Evolutionary conservation across 2,797 vertebrate species (phyloP), one percentile per base, ranked within the genome.

Genomic region (Enteromius afrohamiltoni): DNA sequence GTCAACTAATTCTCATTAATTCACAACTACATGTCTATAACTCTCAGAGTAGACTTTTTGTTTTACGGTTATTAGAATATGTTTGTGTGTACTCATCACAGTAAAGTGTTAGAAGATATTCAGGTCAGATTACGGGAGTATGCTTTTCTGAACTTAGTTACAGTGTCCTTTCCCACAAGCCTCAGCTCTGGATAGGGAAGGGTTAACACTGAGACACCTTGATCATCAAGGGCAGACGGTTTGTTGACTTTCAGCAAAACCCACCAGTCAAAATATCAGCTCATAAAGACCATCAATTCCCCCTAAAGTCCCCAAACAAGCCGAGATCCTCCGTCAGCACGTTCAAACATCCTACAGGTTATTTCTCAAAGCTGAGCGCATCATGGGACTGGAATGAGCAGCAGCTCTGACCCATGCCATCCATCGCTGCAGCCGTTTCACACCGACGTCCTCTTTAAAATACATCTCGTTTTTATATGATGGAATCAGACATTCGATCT

Each of bases 331-430:
- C 77, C 45, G 13, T 29, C 58, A 62, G 58, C 58, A 6, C 23
- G 29, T 62, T 62, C 23, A 62, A 26, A 62, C 62, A 82, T 69
- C 86, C 70, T 77, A 87, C 92, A 90, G 86, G 90, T 89, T 88
- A 91, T 92, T 90, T 90, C 85, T 67, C 83, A 83, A 85, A 87
- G 89, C 92, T 88, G 69, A 83, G 86, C 77, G 77, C 87, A 89
- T 91, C 89, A 88, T 76, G 89, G 17, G 73, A 71, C 81, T 87
- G 91, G 91, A 93, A 92, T 91, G 89, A 84, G 84, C 76, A 88
- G 84, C 81, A 82, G 85, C 60, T 55, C 82, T 58, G 87, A 83
- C 58, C 51, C 87, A 77, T 85, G 79, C 73, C 76, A 71, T 71
- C 79, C 76, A 71, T 17, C 9, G 85, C 58, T 79, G 64, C 74